phyloP scores from a whole-genome alignment of 2,888 invertebrate genomes.

The Ganaspis brasiliensis region DNA sequence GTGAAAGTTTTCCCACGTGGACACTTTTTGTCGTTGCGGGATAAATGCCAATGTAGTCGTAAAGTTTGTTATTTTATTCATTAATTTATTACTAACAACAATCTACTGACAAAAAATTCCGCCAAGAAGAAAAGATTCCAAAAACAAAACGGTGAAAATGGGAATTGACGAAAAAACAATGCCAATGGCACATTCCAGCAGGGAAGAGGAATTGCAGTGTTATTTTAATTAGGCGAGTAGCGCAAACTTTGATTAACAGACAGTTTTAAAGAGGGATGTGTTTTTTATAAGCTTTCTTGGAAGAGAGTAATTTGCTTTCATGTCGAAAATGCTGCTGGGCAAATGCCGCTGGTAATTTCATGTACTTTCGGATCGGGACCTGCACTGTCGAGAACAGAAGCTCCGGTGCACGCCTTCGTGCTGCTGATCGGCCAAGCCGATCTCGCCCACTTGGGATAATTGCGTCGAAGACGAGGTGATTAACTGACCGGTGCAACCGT shows the following conservation, averaged over 20 bases:
- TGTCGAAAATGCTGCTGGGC: constrained; percentile 34
- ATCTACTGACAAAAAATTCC: too few relatives aligned
- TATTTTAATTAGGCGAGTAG: constrained; percentile 11
- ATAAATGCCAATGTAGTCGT: too few relatives aligned
- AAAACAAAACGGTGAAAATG: too few relatives aligned
- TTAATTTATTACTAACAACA: too few relatives aligned
- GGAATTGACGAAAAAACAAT: too few relatives aligned
- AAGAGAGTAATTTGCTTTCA: constrained; percentile 38
- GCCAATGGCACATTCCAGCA: background rate
- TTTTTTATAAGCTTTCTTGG: constrained; percentile 34
- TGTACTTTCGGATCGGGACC: constrained; percentile 32
- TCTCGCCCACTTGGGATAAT: constrained; percentile 77
- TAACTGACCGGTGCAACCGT: constrained; percentile 68
- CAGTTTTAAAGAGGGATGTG: background rate
- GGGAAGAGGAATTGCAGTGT: background rate
- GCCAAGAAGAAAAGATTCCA: background rate
- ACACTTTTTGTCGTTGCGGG: too few relatives aligned
- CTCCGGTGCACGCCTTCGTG: constrained; percentile 61
- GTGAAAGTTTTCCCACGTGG: background rate
- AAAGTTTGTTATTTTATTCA: too few relatives aligned
- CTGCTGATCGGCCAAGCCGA: constrained; percentile 69
- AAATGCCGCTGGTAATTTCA: constrained; percentile 38
- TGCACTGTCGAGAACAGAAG: constrained; percentile 58
- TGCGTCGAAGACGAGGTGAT: constrained; percentile 76
- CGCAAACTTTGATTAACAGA: constrained; percentile 15